phyloP scores from a whole-genome alignment of 2,797 vertebrate genomes.

The Myotis daubentonii region DNA sequence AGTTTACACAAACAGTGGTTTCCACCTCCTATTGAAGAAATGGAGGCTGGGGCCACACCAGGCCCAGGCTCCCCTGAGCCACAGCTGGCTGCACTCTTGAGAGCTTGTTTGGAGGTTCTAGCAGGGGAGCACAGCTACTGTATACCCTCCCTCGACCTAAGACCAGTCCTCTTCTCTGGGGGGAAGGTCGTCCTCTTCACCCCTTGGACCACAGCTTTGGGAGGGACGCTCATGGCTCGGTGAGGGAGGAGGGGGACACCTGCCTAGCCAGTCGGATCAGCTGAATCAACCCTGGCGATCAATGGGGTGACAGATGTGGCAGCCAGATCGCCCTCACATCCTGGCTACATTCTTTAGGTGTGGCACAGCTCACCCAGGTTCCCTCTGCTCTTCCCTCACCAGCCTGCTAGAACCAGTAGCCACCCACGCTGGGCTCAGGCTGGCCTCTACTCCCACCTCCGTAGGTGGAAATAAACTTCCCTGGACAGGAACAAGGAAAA shows the following conservation, averaged over 20 bases:
- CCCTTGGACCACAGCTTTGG: too few relatives aligned
- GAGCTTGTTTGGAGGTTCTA: too few relatives aligned
- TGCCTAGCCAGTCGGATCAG: too few relatives aligned
- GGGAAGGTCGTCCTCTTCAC: too few relatives aligned
- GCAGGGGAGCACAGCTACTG: too few relatives aligned
- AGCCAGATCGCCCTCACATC: too few relatives aligned
- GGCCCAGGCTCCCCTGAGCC: accelerated
- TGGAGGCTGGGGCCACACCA: neutral
- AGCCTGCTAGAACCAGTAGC: neutral
- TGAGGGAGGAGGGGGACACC: too few relatives aligned
- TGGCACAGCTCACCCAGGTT: neutral
- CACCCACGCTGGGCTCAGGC: accelerated
- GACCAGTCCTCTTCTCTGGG: too few relatives aligned
- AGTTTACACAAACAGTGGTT: neutral
- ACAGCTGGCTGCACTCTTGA: accelerated
- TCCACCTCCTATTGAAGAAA: neutral
- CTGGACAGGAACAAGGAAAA: neutral
- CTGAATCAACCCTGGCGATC: too few relatives aligned
- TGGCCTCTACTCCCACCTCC: neutral
- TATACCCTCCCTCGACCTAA: too few relatives aligned
- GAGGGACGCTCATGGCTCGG: too few relatives aligned
- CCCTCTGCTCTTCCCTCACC: neutral
- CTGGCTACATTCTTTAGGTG: accelerated
- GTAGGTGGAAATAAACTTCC: neutral
- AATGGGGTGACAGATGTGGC: too few relatives aligned